Conservation (phyloP, 2,113 vertebrate species). For the Mystacornis crossleyi region DNA sequence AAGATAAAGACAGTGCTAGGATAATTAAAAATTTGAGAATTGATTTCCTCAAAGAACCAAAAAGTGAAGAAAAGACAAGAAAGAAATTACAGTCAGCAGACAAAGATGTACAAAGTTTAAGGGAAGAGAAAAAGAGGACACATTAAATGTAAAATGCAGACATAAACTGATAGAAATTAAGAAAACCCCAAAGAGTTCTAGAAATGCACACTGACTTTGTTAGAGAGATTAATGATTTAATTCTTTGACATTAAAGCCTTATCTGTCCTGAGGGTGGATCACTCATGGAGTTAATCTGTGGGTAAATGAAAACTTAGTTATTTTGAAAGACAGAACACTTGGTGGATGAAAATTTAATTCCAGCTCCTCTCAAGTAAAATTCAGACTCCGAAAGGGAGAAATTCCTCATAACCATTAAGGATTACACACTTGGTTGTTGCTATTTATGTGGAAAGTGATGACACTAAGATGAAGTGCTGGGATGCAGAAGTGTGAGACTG, state of each 20-base stretch:
- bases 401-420: neutral
- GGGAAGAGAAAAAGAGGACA: neutral
- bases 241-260: slow-evolving; percentile 4
- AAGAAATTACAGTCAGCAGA: neutral
- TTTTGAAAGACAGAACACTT: neutral
- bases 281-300: neutral
- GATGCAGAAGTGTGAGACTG: neutral
- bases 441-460: neutral
- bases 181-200: neutral
- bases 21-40: neutral
- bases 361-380: neutral
- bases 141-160: neutral
- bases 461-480: neutral
- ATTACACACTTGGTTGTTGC: neutral
- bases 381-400: neutral
- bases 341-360: neutral
- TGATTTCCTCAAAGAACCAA: slow-evolving; percentile 6
- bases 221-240: neutral
- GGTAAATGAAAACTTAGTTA: neutral
- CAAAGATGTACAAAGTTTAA: neutral
- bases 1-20: neutral
- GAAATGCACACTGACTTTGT: neutral
- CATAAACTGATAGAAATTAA: neutral
- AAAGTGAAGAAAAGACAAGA: neutral
- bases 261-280: neutral